Percentiles rank a stretch among this genome's conserved stretches.
Conservation (phyloP, 1,140 invertebrate genomes). For the Drosophila miranda region DNA sequence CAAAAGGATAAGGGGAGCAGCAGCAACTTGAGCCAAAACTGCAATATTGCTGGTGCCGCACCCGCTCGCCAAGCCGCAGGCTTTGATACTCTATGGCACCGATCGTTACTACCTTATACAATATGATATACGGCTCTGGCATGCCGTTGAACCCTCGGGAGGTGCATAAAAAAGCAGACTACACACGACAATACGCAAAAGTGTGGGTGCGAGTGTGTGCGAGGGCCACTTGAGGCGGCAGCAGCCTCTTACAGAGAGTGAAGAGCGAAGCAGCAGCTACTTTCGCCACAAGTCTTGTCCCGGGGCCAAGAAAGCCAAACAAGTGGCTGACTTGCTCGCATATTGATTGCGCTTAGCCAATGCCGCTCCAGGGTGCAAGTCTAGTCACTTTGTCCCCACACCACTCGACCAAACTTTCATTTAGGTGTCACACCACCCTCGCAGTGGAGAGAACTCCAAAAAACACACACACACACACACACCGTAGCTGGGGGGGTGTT, state of each 20-base stretch:
- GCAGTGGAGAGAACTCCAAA: background rate
- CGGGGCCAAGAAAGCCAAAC: conserved; percentile 67
- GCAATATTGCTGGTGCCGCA: conserved; percentile 63
- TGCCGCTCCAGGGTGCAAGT: conserved; percentile 23
- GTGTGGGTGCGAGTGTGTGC: background rate
- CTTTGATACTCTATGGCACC: background rate
- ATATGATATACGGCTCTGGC: too few relatives aligned
- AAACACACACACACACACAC: background rate
- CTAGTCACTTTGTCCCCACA: conserved; percentile 6
- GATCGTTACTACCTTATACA: too few relatives aligned
- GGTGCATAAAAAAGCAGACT: conserved; percentile 4
- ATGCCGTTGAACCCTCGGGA: too few relatives aligned
- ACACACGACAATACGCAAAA: background rate
- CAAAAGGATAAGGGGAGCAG: conserved; percentile 2
- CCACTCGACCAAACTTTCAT: conserved; percentile 53
- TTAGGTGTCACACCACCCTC: conserved; percentile 49
- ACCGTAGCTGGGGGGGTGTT: background rate
- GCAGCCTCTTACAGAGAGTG: conserved; percentile 14
- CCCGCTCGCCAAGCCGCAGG: conserved; percentile 24
- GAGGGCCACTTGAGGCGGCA: conserved; percentile 46
- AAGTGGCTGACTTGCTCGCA: conserved; percentile 61
- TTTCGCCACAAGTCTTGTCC: conserved; percentile 51
- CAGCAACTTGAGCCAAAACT: conserved; percentile 63
- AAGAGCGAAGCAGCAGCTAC: conserved; percentile 8
- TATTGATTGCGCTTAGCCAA: conserved; percentile 70